Percentiles rank a stretch among this genome's conserved stretches.
phyloP scores from a whole-genome alignment of 2,113 vertebrate genomes.

The Phoenicopterus ruber region DNA sequence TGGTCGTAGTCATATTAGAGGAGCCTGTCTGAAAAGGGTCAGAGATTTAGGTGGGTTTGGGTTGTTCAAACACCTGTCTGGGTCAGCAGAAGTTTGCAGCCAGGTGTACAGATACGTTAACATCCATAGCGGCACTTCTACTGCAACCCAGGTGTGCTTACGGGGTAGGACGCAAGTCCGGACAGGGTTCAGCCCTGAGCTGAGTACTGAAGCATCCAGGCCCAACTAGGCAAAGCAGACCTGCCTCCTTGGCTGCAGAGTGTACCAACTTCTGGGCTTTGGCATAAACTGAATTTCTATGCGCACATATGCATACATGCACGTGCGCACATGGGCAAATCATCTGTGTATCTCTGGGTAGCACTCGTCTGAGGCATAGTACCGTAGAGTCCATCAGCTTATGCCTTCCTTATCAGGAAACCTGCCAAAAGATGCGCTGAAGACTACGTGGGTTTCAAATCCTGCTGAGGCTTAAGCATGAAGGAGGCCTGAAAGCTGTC shows the following conservation, averaged over 20 bases:
- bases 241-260: not conserved
- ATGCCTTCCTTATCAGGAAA: not conserved
- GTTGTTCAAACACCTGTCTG: not conserved
- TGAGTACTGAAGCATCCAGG: not conserved
- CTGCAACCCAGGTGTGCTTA: not conserved
- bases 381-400: not conserved
- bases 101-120: not conserved
- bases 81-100: not conserved
- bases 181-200: not conserved
- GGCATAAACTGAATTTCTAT: not conserved
- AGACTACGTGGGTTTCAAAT: accelerated
- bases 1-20: not conserved
- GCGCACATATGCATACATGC: accelerated
- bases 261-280: not conserved
- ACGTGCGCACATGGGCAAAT: not conserved
- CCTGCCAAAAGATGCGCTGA: not conserved
- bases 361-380: not conserved
- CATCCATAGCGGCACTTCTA: not conserved
- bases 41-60: not conserved
- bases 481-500: not conserved
- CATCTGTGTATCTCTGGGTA: not conserved
- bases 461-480: not conserved
- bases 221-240: not conserved
- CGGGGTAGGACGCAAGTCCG: not conserved
- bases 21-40: not conserved